Conservation (phyloP, 2,113 vertebrate species). For the Heterotis niloticus region DNA sequence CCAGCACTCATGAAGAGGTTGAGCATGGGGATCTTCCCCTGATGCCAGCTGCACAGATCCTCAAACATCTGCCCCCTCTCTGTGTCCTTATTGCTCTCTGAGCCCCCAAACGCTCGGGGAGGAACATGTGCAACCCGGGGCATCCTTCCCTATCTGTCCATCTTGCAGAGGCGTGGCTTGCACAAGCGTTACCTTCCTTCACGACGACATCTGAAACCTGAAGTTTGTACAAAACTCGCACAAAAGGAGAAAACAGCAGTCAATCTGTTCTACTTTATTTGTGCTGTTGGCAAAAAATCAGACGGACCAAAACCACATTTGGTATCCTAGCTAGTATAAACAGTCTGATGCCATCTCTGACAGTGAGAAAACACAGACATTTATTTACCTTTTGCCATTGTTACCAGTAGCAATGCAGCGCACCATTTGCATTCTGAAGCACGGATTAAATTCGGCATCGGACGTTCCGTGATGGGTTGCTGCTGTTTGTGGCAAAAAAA, state of each 20-base stretch:
- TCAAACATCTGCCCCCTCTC: not conserved
- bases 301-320: too few species aligned
- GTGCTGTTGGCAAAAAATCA: too few species aligned
- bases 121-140: not conserved
- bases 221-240: not conserved
- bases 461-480: not conserved
- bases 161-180: conserved; percentile 10
- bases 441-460: not conserved
- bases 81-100: not conserved
- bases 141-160: conserved; percentile 6
- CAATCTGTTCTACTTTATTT: too few species aligned
- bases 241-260: too few species aligned
- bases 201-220: conserved; percentile 3
- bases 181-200: conserved; percentile 15
- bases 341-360: too few species aligned
- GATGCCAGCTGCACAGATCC: not conserved
- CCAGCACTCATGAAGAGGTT: too few species aligned
- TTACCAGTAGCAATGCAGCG: too few species aligned
- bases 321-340: too few species aligned
- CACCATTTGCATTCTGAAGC: not conserved
- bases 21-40: not conserved
- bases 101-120: not conserved
- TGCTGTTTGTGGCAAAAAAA: not conserved
- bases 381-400: too few species aligned
- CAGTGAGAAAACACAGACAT: too few species aligned